These are phyloP conservation scores for Phyllotreta cruciferae DNA, from an alignment of 2,888 invertebrate genomes.

Conservation along the genomic window DNA sequence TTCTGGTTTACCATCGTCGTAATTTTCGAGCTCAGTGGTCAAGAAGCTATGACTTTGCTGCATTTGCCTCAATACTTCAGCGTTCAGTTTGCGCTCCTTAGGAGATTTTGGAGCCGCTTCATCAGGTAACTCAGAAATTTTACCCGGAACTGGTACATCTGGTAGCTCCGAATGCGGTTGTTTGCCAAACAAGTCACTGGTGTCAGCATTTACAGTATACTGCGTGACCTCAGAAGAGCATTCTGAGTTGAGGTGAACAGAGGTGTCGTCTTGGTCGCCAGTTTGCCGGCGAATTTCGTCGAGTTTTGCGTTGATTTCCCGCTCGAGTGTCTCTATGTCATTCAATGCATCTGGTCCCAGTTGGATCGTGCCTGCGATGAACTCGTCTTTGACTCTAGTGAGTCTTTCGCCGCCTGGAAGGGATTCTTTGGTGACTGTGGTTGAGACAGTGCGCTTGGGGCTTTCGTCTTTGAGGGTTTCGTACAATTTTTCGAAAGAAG, in stretches of 20 bases:
- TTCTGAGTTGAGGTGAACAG: constrained; percentile 7
- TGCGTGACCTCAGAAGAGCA: background rate
- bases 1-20: constrained; percentile 49
- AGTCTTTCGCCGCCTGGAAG: constrained; percentile 39
- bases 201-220: constrained; percentile 6
- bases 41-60: constrained; percentile 47
- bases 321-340: constrained; percentile 36
- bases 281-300: constrained; percentile 31
- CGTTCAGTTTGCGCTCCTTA: constrained; percentile 10
- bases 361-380: constrained; percentile 34
- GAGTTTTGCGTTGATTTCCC: constrained; percentile 38
- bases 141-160: constrained; percentile 29
- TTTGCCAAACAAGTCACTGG: constrained; percentile 40
- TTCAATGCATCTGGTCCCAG: constrained; percentile 31
- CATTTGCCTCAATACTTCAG: constrained; percentile 38
- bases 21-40: constrained; percentile 48
- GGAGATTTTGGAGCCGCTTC: background rate
- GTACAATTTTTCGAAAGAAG: background rate
- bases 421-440: constrained; percentile 37
- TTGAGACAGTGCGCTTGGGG: constrained; percentile 32
- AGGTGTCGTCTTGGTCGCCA: constrained; percentile 17
- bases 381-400: constrained; percentile 40
- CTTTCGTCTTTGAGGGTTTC: constrained; percentile 25
- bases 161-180: constrained; percentile 41
- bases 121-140: constrained; percentile 21